Conservation (phyloP, 2,888 invertebrate genomes). For the Hoplodrina ambigua region DNA sequence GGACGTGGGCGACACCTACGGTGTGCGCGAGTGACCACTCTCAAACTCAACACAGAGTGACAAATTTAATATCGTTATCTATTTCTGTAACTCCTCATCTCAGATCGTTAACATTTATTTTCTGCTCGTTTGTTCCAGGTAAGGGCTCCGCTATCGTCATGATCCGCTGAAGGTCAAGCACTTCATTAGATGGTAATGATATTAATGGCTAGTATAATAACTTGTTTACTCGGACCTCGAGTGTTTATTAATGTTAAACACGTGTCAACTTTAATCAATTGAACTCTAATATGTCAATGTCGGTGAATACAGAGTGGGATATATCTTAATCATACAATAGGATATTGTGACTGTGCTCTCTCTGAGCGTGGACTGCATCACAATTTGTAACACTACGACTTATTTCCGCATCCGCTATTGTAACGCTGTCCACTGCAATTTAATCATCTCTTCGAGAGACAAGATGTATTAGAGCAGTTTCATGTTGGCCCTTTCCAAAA, state of each 20-base stretch:
- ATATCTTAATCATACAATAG: slow-evolving; percentile 50
- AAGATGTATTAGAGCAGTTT: slow-evolving; percentile 84
- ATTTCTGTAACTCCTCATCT: slow-evolving; percentile 74
- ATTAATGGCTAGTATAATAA: slow-evolving; percentile 38
- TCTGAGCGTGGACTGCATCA: slow-evolving; percentile 62
- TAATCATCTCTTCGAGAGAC: slow-evolving; percentile 83
- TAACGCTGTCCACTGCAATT: slow-evolving; percentile 79
- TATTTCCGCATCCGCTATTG: slow-evolving; percentile 82
- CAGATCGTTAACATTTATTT: slow-evolving; percentile 67
- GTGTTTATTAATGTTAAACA: slow-evolving; percentile 60
- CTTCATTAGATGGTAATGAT: slow-evolving; percentile 53
- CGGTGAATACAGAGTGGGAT: slow-evolving; percentile 62
- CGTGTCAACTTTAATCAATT: slow-evolving; percentile 57
- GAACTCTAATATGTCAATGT: slow-evolving; percentile 56
- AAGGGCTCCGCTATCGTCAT: slow-evolving; percentile 67
- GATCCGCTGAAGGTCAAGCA: slow-evolving; percentile 66
- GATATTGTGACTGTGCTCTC: slow-evolving; percentile 56
- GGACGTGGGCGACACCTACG: slow-evolving; percentile 87
- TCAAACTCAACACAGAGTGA: slow-evolving; percentile 71
- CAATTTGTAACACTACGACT: slow-evolving; percentile 78
- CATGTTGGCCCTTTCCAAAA: slow-evolving; percentile 65
- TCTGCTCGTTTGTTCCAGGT: slow-evolving; percentile 77
- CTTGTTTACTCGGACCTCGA: slow-evolving; percentile 43
- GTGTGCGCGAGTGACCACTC: slow-evolving; percentile 80
- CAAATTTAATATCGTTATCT: slow-evolving; percentile 81